Percentiles rank a stretch among this genome's conserved stretches.
Conservation (phyloP, 2,797 vertebrate genomes). For the Hephaestus fuliginosus region DNA sequence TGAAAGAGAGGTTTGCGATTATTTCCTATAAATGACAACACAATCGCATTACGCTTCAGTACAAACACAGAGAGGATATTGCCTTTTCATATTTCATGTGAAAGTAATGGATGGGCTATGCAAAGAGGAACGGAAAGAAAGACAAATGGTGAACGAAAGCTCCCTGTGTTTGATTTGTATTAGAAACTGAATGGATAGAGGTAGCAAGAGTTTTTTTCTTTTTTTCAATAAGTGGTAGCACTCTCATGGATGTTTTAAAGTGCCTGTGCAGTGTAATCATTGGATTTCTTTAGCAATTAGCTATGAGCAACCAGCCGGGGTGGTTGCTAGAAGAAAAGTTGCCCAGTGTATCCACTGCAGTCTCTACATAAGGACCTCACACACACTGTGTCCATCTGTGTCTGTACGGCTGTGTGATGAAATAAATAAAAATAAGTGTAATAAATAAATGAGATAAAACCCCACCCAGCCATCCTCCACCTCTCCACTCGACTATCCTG, state of each 20-base stretch:
- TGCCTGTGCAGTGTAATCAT: slow-evolving; percentile 82
- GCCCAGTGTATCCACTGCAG: slow-evolving; percentile 50
- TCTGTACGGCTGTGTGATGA: slow-evolving; percentile 50
- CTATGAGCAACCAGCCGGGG: slow-evolving; percentile 79
- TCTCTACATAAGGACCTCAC: slow-evolving; percentile 20
- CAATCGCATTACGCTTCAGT: slow-evolving; percentile 97
- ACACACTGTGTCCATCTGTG: slow-evolving; percentile 27
- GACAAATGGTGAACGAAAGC: slow-evolving; percentile 87
- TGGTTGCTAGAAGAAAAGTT: slow-evolving; percentile 77
- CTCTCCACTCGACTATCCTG: slow-evolving; percentile 54
- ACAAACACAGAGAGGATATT: slow-evolving; percentile 94
- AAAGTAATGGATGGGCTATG: slow-evolving; percentile 91
- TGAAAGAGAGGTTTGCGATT: slow-evolving; percentile 95
- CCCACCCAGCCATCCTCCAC: slow-evolving; percentile 44
- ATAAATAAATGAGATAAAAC: slow-evolving; percentile 52
- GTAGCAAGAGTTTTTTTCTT: slow-evolving; percentile 67
- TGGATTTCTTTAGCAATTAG: slow-evolving; percentile 87
- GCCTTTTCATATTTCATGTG: slow-evolving; percentile 96
- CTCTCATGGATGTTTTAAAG: slow-evolving; percentile 83
- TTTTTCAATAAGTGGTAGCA: slow-evolving; percentile 82
- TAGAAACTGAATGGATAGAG: slow-evolving; percentile 85
- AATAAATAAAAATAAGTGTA: slow-evolving; percentile 56
- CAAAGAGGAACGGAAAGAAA: slow-evolving; percentile 88
- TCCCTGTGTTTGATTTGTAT: slow-evolving; percentile 88
- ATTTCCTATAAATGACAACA: slow-evolving; percentile 99